These are phyloP conservation scores for Styela plicata DNA, from an alignment of 23 tunicate species.

Conservation along the genomic window DNA sequence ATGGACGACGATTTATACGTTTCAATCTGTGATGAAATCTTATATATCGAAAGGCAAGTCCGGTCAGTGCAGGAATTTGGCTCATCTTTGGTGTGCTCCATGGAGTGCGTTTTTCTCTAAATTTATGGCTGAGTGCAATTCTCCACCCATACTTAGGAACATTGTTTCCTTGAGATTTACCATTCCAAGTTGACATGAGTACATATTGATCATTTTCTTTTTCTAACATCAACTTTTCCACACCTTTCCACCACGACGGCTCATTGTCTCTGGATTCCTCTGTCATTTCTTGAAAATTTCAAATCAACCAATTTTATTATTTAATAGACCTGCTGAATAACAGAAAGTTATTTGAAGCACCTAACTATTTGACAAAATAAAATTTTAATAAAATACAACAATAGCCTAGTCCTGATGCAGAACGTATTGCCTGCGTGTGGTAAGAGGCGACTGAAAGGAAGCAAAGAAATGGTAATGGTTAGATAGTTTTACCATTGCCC, in stretches of 20 bases:
- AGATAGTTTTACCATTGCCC: no score
- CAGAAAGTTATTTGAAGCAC: no score
- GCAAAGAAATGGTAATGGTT: no score
- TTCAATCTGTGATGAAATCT: slow-evolving; percentile 43
- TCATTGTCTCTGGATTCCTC: no score
- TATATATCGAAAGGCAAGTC: slow-evolving; percentile 58
- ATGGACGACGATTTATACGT: slow-evolving; percentile 55
- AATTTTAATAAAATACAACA: no score
- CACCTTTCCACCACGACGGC: slow-evolving; percentile 41
- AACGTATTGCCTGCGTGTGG: no score
- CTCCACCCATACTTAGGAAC: slow-evolving; percentile 81
- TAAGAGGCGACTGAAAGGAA: no score
- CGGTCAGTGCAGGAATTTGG: slow-evolving; percentile 76
- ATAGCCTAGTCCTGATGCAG: no score
- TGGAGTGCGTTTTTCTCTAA: slow-evolving; percentile 41
- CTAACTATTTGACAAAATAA: no score
- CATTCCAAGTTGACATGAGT: slow-evolving; percentile 57
- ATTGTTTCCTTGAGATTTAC: slow-evolving; percentile 47
- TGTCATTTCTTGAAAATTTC: no score
- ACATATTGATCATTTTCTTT: slow-evolving; percentile 31
- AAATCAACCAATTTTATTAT: no score
- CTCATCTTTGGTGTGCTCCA: slow-evolving; percentile 69
- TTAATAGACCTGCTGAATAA: no score
- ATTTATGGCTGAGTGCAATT: slow-evolving; percentile 80
- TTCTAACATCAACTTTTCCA: slow-evolving; percentile 14